Evolutionary conservation across 2,113 vertebrate species (phyloP), one percentile per base, ranked within the genome.

Genomic region (Girardinichthys multiradiatus): DNA sequence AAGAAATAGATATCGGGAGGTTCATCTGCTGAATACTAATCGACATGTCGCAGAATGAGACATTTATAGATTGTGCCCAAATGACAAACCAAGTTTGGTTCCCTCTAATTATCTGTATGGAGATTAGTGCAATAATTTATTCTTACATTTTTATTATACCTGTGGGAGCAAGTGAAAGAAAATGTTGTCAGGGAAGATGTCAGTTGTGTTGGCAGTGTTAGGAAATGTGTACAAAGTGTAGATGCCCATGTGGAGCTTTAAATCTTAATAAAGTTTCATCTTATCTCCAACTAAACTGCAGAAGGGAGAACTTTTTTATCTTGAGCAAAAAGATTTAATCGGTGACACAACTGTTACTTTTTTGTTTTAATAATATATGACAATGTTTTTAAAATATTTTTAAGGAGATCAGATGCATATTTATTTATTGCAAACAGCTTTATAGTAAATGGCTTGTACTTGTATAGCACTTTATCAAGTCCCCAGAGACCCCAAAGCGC

Each of bases 51-150:
- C 54, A 75, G 51, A 70, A 15, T 13, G 37, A 62, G 17, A 74
- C 71, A 81, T 8, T 8, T 74, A 72, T 59, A 24, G 35, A 72
- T 60, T 31, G 24, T 26, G 67, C 64, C 79, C 60, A 74, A 64
- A 62, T 64, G 68, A 72, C 70, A 67, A 58, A 45, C 27, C 17
- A 76, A 80, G 75, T 87, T 80, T 37, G 45, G 57, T 81, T 27
- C 3, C 33, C 37, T 68, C 72, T 45, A 76, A 79, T 86, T 82
- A 77, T 79, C 65, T 63, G 51, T 65, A 81, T 83, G 67, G 26
- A 87, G 81, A 85, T 88, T 74, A 51, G 33, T 65, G 58, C 74
- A 74, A 69, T 80, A 30, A 86, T 87, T 73, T 77, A 82, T 87
- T 77, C 70, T 64, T 42, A 59, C 77, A 77, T 83, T 81, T 77